phyloP scores from a whole-genome alignment of 2,113 vertebrate species.

The Bombycilla garrulus region DNA sequence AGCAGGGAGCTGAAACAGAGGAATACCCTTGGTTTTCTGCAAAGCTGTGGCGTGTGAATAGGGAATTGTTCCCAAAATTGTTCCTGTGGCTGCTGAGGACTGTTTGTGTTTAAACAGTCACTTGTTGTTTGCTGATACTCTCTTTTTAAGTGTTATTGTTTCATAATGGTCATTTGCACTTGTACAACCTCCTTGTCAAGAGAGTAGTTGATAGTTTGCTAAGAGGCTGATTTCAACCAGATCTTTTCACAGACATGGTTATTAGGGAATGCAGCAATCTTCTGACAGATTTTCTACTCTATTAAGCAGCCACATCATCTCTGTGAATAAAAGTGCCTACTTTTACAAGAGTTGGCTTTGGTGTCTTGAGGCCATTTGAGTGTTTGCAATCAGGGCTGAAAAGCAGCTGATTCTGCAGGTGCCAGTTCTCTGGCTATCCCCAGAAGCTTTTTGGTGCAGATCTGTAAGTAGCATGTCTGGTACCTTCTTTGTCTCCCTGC shows the following conservation, averaged over 20 bases:
- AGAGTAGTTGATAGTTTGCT: neutral
- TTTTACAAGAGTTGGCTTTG: neutral
- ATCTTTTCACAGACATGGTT: neutral
- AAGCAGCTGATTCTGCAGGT: neutral
- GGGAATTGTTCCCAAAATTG: neutral
- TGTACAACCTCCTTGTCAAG: neutral
- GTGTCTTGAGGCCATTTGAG: neutral
- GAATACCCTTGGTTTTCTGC: neutral
- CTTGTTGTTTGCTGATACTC: neutral
- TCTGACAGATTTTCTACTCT: slow-evolving; percentile 16
- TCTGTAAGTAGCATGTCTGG: neutral
- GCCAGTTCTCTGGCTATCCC: neutral
- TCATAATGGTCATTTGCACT: neutral
- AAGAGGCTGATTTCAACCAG: neutral
- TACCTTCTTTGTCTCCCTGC: neutral
- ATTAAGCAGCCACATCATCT: neutral
- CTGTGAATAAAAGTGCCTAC: neutral
- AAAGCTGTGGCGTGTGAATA: neutral
- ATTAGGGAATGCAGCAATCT: neutral
- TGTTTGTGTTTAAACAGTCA: neutral
- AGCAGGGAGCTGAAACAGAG: neutral
- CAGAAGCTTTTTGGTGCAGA: neutral
- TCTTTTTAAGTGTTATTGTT: neutral
- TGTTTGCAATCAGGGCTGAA: neutral
- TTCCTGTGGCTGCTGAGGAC: neutral